A percentile compares a stretch with the other conserved stretches of the same genome.
Conservation (phyloP, 2,888 invertebrate genomes). For the Gastrophysa polygoni region DNA sequence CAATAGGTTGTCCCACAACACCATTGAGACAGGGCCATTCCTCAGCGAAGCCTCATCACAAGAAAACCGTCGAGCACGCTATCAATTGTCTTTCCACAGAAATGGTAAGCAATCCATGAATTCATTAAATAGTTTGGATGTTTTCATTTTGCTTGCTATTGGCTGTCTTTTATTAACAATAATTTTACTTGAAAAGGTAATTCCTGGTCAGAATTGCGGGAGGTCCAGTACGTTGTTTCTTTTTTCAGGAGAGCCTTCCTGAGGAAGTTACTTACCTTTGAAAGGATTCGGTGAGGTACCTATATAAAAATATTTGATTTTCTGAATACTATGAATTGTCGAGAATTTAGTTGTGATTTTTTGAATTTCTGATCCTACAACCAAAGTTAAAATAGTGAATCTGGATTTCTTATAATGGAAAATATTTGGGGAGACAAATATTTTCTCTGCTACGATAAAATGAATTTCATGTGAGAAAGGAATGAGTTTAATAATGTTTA, state of each 20-base stretch:
- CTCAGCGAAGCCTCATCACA: conserved; percentile 59
- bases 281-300: conserved; percentile 12
- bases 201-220: conserved; percentile 3
- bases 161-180: neutral
- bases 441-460: too few species aligned
- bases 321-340: neutral
- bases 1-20: conserved; percentile 68
- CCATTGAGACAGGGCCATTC: conserved; percentile 61
- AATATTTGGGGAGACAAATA: too few species aligned
- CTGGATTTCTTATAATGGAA: too few species aligned
- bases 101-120: conserved; percentile 70
- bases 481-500: too few species aligned
- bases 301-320: neutral
- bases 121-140: neutral
- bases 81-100: conserved; percentile 83
- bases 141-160: neutral
- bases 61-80: conserved; percentile 71
- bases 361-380: neutral
- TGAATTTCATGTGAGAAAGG: too few species aligned
- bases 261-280: conserved; percentile 17
- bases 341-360: neutral
- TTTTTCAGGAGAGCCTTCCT: conserved; percentile 18
- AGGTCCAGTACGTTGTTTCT: neutral
- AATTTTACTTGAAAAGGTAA: conserved; percentile 1
- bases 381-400: too few species aligned